Evolutionary conservation across 2,888 invertebrate species (phyloP).

Genomic region (Tetragnatha montana): DNA sequence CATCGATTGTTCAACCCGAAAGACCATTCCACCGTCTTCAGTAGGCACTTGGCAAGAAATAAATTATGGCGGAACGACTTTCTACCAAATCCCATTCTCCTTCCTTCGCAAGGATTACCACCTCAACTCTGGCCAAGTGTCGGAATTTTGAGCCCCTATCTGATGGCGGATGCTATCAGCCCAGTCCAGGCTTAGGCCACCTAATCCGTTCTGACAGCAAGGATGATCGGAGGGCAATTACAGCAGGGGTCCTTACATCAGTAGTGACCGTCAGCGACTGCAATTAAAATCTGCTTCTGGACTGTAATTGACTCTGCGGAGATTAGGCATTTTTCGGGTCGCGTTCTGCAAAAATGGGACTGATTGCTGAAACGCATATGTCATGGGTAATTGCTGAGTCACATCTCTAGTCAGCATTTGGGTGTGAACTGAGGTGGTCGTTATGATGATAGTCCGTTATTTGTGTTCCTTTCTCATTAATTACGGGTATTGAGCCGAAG

Average conservation of each 20-base stretch:
- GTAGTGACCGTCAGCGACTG: constrained; percentile 34
- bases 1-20: no score
- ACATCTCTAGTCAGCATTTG: constrained; percentile 17
- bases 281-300: constrained; percentile 55
- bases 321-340: constrained; percentile 49
- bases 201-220: constrained; percentile 57
- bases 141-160: not conserved
- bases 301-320: constrained; percentile 42
- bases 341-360: constrained; percentile 5
- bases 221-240: constrained; percentile 60
- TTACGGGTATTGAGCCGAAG: not conserved
- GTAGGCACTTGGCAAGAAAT: no score
- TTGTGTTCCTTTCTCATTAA: constrained; percentile 19
- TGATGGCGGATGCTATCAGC: constrained; percentile 20
- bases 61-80: no score
- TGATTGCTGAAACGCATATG: constrained; percentile 20
- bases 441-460: constrained; percentile 10
- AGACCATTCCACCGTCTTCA: no score
- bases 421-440: constrained; percentile 42
- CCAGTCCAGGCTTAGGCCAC: constrained; percentile 34
- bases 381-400: constrained; percentile 42
- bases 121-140: not conserved
- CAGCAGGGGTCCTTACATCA: not conserved
- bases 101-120: not conserved
- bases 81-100: no score